These are phyloP conservation scores for Cervus canadensis DNA, from an alignment of 2,113 vertebrate species.

Conservation along the genomic window DNA sequence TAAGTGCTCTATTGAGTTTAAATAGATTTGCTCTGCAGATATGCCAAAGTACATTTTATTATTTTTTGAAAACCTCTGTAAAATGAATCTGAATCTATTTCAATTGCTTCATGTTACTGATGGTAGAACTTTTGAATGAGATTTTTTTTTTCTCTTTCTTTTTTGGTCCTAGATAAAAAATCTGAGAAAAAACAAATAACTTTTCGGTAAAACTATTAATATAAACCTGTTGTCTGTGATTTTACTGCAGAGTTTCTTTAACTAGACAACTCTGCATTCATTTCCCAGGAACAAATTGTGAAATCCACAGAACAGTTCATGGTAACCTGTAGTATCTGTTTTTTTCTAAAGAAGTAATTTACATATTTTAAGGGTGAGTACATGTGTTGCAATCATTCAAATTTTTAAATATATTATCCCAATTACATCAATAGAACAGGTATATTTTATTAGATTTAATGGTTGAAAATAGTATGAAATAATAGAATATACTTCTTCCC, in stretches of 20 bases:
- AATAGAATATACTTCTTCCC: neutral
- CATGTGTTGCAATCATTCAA: neutral
- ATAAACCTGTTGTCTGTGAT: neutral
- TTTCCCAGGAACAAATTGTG: conserved; percentile 30
- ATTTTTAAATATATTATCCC: neutral
- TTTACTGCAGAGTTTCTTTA: conserved; percentile 17
- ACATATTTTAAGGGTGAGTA: conserved; percentile 44
- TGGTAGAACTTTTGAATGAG: neutral
- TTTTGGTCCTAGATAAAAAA: neutral
- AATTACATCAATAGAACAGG: neutral
- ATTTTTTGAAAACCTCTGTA: neutral
- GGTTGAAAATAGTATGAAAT: neutral
- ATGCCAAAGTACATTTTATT: neutral
- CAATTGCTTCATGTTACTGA: neutral
- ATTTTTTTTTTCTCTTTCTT: neutral
- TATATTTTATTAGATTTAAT: neutral
- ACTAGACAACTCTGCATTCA: neutral
- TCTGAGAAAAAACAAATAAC: neutral
- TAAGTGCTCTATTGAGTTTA: conserved; percentile 49
- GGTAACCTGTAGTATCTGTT: neutral
- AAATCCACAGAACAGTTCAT: neutral
- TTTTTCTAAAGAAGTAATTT: conserved; percentile 42
- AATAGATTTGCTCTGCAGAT: conserved; percentile 51
- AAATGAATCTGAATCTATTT: conserved; percentile 44
- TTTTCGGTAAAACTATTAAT: neutral